Base-by-base conservation (phyloP, 2,797 vertebrate species). In the Coendou prehensilis region DNA sequence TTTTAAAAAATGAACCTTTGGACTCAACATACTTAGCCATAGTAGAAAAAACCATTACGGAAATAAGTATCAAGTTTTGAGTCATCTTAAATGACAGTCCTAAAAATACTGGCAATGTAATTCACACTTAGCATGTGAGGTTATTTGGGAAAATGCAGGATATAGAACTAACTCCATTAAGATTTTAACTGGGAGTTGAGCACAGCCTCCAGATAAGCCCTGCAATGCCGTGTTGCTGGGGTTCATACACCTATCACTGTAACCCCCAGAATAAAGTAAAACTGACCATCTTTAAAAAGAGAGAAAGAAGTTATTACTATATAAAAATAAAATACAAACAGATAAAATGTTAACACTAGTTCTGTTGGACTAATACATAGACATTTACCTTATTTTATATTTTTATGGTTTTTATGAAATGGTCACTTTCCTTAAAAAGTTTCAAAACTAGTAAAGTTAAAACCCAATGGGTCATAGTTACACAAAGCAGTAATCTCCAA, bases 51-150 rank as follows among this genome's bases (percentile, higher is more conserved):
- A 28, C 57, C 37, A 90, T 81, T 22, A 79, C 7, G 28, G 13
- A 90, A 76, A 50, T 86, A 0, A 86, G n/a, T 37, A 61, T 59
- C 9, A 86, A 28, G n/a, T 61, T 54, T 64, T 75, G 50, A 78
- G 5, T 47, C 37, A 76, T 22, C 91, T 84, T 83, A 83, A 80
- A 57, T 54, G 22, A 64, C 47, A 57, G 41, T 79, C 11, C 6
- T 91, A 67, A 92, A 84, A 10, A 63, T 47, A 81, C 23, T 80
- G 28, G 78, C 4, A 76, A 75, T 84, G 13, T 37, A 87, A 6
- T 11, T 86, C 23, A 59, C 61, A 37, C 8, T 45, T 67, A 64
- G 15, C 41, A 50, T 28, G 28, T 50, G 17, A 86, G n/a, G 4
- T 41, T 37, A 67, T 45, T 78, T 54, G n/a, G 37, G 6, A 5